Percentiles rank a stretch among this genome's conserved stretches.
phyloP scores from a whole-genome alignment of 2,113 vertebrate species.

The Alaudala cheleensis region DNA sequence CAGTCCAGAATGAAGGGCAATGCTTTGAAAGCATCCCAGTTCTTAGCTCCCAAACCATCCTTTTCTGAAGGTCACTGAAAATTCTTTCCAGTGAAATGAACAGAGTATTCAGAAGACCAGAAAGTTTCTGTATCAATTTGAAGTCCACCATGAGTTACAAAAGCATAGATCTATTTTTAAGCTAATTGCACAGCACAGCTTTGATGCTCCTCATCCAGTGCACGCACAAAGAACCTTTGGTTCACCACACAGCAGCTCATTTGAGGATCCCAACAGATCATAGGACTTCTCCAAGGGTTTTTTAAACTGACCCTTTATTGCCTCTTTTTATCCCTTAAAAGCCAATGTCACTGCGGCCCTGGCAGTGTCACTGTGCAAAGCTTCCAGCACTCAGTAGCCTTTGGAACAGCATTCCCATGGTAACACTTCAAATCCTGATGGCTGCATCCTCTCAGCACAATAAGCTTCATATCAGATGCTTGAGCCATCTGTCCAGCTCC shows the following conservation, averaged over 20 bases:
- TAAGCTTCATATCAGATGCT: conserved; percentile 32
- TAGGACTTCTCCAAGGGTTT: neutral
- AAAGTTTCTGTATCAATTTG: neutral
- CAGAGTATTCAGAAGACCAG: neutral
- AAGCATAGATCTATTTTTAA: neutral
- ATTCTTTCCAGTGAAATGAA: neutral
- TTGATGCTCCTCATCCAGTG: neutral
- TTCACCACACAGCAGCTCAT: neutral
- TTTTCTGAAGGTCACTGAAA: neutral
- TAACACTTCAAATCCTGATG: conserved; percentile 35
- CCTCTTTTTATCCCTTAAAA: neutral
- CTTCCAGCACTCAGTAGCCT: neutral
- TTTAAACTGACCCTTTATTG: neutral
- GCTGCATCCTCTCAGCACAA: conserved; percentile 18
- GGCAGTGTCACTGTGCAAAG: neutral
- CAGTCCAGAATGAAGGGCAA: neutral
- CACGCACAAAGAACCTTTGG: neutral
- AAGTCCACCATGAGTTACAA: neutral
- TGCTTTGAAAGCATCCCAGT: neutral
- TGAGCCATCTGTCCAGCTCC: conserved; percentile 57
- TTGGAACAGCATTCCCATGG: conserved; percentile 39
- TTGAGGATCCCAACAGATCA: neutral
- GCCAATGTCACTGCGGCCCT: neutral
- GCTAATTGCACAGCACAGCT: neutral
- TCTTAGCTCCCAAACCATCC: neutral